Evolutionary conservation across 2,113 vertebrate species (phyloP), one percentile per base, ranked within the genome.

Genomic region (Siniperca chuatsi): DNA sequence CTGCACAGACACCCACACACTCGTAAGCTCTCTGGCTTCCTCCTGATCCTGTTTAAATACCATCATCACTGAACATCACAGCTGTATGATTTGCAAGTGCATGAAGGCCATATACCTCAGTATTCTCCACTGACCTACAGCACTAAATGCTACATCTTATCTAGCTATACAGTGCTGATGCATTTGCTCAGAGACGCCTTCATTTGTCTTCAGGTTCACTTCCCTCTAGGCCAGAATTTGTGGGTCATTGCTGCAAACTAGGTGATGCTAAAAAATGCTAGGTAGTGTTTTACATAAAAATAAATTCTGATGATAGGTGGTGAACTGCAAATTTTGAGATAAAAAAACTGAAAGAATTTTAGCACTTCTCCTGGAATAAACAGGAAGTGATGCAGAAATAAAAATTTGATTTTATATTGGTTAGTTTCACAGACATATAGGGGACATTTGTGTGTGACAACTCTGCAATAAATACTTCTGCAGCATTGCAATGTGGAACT

Each of bases 21-120:
- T 35, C 64, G 29, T 82, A 79, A 88, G 76, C 86, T 80, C 52
- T 64, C 29, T n/a, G 64, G 44, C 46, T 88, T 79, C 78, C 72
- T 87, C 64, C 70, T 69, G 80, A 91, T 86, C 79, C 80, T 11
- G 72, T 64, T 77, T 71, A 69, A 86, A 92, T 90, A 84, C 70
- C 42, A n/a, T 70, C 85, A 83, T 88, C 88, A 82, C 80, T 44
- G 67, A 86, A 84, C 58, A 79, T 74, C 78, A 75, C 60, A 76
- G 87, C 69, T 86, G 72, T 78, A 57, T 86, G 70, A 90, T 84
- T 75, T 84, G 54, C 75, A 79, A 82, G 73, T 62, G 85, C 78
- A 86, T 4, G 12, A 67, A 79, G 76, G 76, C 82, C 86, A 74
- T n/a, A 42, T 25, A 81, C 54, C 50, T 72, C 50, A 4, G 50